Conservation (phyloP, 2,888 invertebrate species). For the Eucriotettix oculatus region DNA sequence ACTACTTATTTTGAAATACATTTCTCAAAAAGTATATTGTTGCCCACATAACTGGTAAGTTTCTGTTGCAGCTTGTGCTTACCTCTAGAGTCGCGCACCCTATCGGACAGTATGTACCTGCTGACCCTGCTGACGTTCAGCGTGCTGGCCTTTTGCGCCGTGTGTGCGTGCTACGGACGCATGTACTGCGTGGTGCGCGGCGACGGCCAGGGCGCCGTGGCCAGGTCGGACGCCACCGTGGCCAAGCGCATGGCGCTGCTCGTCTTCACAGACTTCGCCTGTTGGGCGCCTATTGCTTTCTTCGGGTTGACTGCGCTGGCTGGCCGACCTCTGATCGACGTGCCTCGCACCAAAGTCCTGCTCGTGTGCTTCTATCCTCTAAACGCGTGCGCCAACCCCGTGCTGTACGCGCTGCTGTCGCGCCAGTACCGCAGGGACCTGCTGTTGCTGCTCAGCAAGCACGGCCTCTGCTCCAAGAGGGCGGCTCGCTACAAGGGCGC, state of each 20-base stretch:
- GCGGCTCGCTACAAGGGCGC: conserved; percentile 7
- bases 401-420: conserved; percentile 47
- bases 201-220: conserved; percentile 12
- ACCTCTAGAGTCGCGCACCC: conserved; percentile 38
- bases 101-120: conserved; percentile 37
- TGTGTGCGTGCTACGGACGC: conserved; percentile 42
- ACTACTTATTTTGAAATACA: too few species aligned
- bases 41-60: neutral
- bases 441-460: conserved; percentile 32
- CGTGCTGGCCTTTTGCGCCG: conserved; percentile 43
- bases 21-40: too few species aligned
- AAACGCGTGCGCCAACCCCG: conserved; percentile 52
- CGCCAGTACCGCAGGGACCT: conserved; percentile 45
- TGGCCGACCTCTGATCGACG: conserved; percentile 41
- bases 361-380: conserved; percentile 51
- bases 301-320: conserved; percentile 45
- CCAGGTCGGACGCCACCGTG: conserved; percentile 31
- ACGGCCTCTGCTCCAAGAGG: conserved; percentile 11
- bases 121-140: conserved; percentile 40
- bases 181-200: conserved; percentile 40
- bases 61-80: conserved; percentile 38
- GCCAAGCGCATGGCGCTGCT: conserved; percentile 50
- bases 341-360: conserved; percentile 34
- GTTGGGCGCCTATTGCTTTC: conserved; percentile 48
- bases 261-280: conserved; percentile 45